Base-by-base conservation (phyloP, 23 tunicate species). In the Diplosoma virens region DNA sequence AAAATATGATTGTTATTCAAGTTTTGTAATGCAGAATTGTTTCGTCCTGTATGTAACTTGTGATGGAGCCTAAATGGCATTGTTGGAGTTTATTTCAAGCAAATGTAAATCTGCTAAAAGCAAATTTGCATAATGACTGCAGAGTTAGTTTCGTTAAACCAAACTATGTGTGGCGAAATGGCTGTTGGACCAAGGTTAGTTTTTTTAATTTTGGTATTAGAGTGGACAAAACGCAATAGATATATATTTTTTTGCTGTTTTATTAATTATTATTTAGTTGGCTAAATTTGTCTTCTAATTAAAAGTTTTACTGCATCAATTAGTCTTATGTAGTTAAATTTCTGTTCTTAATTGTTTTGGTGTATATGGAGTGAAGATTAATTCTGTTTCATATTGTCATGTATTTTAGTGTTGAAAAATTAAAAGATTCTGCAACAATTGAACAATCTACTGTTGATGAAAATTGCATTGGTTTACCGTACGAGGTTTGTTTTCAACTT, bases 131-230 rank as follows among this genome's bases (percentile, higher is more conserved):
- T 81, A 25, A 80, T 75, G 86, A 82, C 74, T 35, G 47, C 64
- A 28, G 72, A 74, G 75, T 46, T 75, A 59, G 86, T 77, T 46
- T 41, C 69, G 34, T 73, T 74, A 32, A 55, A 54, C 3, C 81
- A 64, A 46, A 78, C 65, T 29, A 47, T 82, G 6, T 63, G 81
- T 64, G 69, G 58, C 64, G 63, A 84, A 24, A 84, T 84, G 89
- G 89, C 80, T 37, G 89, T 84, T 68, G 82, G 82, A 31, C 81
- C 89, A 20, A 77, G 69, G 89, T 84, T 77, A 37, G 82, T 67
- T 56, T 21, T 18, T 28, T 31, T 45, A 16, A 9, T 21, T 21
- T 58, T 58, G 9, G 23, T 59, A 0, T 22, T 59, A 21, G 66
- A n/a, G n/a, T n/a, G n/a, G n/a, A n/a, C n/a, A n/a, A n/a, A n/a